A percentile compares a stretch with the other conserved stretches of the same genome.
These are phyloP conservation scores for Lutjanus erythropterus DNA, from an alignment of 2,113 vertebrate species.

Conservation along the genomic window DNA sequence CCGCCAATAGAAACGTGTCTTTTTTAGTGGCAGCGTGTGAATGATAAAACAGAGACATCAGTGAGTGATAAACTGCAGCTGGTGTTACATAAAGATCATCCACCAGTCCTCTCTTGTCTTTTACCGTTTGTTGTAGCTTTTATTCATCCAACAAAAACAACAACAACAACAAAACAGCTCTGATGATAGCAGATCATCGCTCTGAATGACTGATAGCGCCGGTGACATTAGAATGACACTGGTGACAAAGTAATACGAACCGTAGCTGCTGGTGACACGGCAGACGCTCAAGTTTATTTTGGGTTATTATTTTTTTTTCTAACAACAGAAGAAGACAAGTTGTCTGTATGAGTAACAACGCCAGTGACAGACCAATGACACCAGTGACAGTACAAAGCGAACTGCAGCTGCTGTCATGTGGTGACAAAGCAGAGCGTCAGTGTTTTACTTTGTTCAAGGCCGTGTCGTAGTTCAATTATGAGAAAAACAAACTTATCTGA, in stretches of 20 bases:
- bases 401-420: constrained; percentile 22
- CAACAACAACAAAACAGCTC: background rate
- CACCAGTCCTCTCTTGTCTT: constrained; percentile 14
- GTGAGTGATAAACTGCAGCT: constrained; percentile 18
- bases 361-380: constrained; percentile 36
- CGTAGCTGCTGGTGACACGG: constrained; percentile 42
- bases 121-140: constrained; percentile 17
- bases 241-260: constrained; percentile 51
- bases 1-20: background rate
- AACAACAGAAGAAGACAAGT: constrained; percentile 49
- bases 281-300: constrained; percentile 46
- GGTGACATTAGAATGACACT: constrained; percentile 52
- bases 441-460: background rate
- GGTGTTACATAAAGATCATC: constrained; percentile 16
- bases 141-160: constrained; percentile 24
- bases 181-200: constrained; percentile 43
- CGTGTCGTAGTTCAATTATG: background rate
- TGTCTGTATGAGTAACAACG: constrained; percentile 43
- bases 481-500: background rate
- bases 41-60: constrained; percentile 8
- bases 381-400: constrained; percentile 37
- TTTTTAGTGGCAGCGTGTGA: background rate
- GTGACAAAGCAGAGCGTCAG: constrained; percentile 11
- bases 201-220: constrained; percentile 47
- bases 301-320: constrained; percentile 35